Evolutionary conservation across 2,888 invertebrate genomes (phyloP), one percentile per base, ranked within the genome.

Genomic region (Pyralis farinalis): DNA sequence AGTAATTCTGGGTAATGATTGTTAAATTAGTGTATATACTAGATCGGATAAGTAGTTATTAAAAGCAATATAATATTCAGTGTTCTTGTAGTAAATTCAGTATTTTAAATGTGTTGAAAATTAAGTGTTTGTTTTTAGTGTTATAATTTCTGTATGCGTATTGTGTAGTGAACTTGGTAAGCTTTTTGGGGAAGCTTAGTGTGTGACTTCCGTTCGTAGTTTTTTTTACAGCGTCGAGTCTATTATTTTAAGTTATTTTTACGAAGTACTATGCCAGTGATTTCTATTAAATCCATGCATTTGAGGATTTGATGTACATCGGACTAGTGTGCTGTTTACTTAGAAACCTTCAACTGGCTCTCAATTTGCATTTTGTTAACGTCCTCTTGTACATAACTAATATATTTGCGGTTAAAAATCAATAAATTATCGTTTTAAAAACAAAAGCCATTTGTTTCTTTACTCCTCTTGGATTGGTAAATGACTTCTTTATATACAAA

Each of bases 351-450:
- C 64, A 67, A 69, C 73, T 76, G 73, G 73, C 72, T 73, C 68
- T 70, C 63, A 67, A 67, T 76, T 83, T 82, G 85, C 85, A 85
- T 88, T 85, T 88, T 82, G 81, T 86, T 86, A 72, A 70, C 72
- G 76, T 82, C 82, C 69, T 76, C 71, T 73, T 88, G 84, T 88
- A 87, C 71, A 88, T 87, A 87, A 81, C 82, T 87, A 88, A 85
- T 87, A 84, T 88, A 85, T 84, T 80, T 82, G 75, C 71, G 75
- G 86, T 86, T 88, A 88, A 82, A 85, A 82, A 85, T 84, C 78
- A 87, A 84, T 87, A 87, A 79, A 84, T 77, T 80, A 83, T 87
- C 85, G 87, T 87, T 88, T 81, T 69, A 80, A 84, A 84, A 80
- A 76, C 63, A 53, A 43, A 36, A n/a, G n/a, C n/a, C n/a, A n/a